phyloP scores from a whole-genome alignment of 2,797 vertebrate genomes.

The Alcedo quadribrachys region DNA sequence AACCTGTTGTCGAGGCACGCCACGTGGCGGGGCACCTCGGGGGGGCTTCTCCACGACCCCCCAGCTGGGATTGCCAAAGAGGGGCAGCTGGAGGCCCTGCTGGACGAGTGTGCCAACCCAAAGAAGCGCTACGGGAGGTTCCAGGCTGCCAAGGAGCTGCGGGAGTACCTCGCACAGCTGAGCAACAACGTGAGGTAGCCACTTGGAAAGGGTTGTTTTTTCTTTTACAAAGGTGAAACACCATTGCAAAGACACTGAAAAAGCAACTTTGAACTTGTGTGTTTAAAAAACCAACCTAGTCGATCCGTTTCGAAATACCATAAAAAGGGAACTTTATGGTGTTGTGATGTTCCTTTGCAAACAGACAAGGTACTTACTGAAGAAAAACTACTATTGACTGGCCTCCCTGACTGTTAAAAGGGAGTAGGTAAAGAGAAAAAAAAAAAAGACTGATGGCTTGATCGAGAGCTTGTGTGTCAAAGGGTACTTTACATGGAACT shows the following conservation, averaged over 20 bases:
- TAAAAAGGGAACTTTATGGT: conserved; percentile 66
- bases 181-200: conserved; percentile 92
- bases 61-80: conserved; percentile 93
- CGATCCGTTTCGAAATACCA: conserved; percentile 55
- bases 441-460: conserved; percentile 76
- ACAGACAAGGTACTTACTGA: conserved; percentile 73
- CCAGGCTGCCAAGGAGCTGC: conserved; percentile 93
- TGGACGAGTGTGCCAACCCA: conserved; percentile 97
- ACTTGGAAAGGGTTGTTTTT: not conserved
- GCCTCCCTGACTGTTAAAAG: conserved; percentile 46
- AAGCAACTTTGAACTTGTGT: conserved; percentile 31
- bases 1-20: conserved; percentile 96
- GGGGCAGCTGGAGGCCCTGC: conserved; percentile 90
- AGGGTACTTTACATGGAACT: conserved; percentile 79
- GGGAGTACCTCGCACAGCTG: conserved; percentile 92
- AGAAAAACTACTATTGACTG: conserved; percentile 73
- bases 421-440: conserved; percentile 67
- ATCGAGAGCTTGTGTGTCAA: conserved; percentile 79
- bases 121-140: conserved; percentile 93
- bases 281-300: conserved; percentile 10
- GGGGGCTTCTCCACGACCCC: conserved; percentile 95
- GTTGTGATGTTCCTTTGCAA: conserved; percentile 67
- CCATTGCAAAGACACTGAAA: conserved; percentile 51
- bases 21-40: conserved; percentile 95
- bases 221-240: conserved; percentile 46